A percentile compares a stretch with the other conserved stretches of the same genome.
phyloP scores from a whole-genome alignment of 2,888 invertebrate genomes.

The Aelia acuminata region DNA sequence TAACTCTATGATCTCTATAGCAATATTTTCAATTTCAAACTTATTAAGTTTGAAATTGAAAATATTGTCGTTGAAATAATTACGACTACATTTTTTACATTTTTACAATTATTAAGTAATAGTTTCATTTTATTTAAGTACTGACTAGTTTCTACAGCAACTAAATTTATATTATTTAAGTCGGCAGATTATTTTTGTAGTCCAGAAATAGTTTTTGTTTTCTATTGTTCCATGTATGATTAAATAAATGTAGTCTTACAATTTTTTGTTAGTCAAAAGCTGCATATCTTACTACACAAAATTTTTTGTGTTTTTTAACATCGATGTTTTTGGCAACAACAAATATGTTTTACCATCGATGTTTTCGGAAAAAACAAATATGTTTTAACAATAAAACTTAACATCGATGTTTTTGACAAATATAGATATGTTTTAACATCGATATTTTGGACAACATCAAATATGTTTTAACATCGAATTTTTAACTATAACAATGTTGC shows the following conservation, averaged over 20 bases:
- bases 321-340: too few species aligned
- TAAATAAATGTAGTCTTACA: neutral
- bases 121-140: neutral
- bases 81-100: neutral
- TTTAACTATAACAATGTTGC: too few species aligned
- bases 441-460: too few species aligned
- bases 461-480: neutral
- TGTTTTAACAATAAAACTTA: too few species aligned
- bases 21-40: too few species aligned
- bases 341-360: too few species aligned
- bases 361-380: too few species aligned
- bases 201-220: neutral
- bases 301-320: neutral
- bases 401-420: too few species aligned
- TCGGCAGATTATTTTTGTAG: neutral
- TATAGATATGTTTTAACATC: neutral
- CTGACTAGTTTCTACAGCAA: neutral
- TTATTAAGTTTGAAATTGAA: neutral
- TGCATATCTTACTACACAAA: neutral
- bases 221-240: neutral
- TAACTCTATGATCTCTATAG: neutral
- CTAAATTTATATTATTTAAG: neutral
- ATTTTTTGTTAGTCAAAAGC: neutral
- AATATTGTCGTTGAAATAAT: neutral
- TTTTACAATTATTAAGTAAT: neutral